A percentile compares a stretch with the other conserved stretches of the same genome.
phyloP scores from a whole-genome alignment of 2,113 vertebrate species.

The Dromaius novaehollandiae region DNA sequence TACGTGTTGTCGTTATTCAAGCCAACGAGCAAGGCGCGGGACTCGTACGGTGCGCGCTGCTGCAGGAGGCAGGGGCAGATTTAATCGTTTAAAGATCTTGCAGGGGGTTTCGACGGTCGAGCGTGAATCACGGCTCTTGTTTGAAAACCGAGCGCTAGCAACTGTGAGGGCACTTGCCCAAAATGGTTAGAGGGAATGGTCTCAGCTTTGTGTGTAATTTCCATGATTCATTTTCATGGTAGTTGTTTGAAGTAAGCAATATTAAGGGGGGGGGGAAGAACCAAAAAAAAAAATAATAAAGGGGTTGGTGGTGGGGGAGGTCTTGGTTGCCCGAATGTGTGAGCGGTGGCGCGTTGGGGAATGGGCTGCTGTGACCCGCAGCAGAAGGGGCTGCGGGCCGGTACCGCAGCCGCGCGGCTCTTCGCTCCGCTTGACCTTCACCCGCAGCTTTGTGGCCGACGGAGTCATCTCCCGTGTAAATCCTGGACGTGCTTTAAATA shows the following conservation, averaged over 20 bases:
- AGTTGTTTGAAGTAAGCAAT: background rate
- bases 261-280: background rate
- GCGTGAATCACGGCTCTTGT: slow-evolving; percentile 19
- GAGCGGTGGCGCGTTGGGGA: background rate
- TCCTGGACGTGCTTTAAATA: background rate
- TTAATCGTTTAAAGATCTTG: slow-evolving; percentile 14
- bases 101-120: slow-evolving; percentile 7
- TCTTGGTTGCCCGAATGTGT: background rate
- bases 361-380: background rate
- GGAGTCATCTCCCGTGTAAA: background rate
- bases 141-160: slow-evolving; percentile 10
- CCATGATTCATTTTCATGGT: slow-evolving; percentile 40
- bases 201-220: background rate
- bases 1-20: background rate
- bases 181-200: slow-evolving; percentile 10
- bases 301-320: background rate
- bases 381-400: background rate
- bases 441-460: background rate
- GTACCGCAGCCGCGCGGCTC: background rate
- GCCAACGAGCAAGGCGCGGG: background rate
- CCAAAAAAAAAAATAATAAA: no score
- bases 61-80: background rate
- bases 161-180: slow-evolving; percentile 32
- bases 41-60: background rate
- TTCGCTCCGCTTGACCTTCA: background rate